These are phyloP conservation scores for Styela clava DNA, from an alignment of 23 tunicate genomes.

Conservation along the genomic window DNA sequence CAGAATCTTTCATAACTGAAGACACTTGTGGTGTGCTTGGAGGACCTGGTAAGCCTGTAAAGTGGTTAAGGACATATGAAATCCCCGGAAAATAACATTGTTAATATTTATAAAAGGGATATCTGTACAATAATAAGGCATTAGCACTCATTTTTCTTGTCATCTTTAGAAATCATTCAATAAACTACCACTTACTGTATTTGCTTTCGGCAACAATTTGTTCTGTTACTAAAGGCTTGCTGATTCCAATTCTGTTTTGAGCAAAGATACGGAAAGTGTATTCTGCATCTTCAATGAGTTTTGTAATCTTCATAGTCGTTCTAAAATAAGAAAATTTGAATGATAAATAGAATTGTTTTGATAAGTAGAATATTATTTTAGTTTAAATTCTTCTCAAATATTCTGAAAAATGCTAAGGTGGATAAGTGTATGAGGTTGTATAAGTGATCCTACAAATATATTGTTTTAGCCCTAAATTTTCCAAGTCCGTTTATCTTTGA, in stretches of 20 bases:
- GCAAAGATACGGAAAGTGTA: slow-evolving; percentile 86
- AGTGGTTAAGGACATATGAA: no score
- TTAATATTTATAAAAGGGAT: no score
- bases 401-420: no score
- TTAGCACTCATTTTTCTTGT: no score
- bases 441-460: no score
- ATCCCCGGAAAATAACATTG: no score
- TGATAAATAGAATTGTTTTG: not conserved
- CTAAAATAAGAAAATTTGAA: slow-evolving; percentile 21
- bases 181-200: slow-evolving; percentile 22
- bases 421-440: no score
- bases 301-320: slow-evolving; percentile 62
- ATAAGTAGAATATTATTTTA: not conserved
- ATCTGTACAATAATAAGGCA: no score
- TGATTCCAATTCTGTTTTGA: slow-evolving; percentile 90
- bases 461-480: no score
- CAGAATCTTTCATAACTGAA: slow-evolving; percentile 64
- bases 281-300: slow-evolving; percentile 72
- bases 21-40: slow-evolving; percentile 65
- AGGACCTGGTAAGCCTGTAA: slow-evolving; percentile 39
- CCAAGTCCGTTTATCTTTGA: no score
- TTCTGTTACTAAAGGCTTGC: slow-evolving; percentile 74
- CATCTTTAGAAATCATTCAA: no score
- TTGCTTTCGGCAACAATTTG: slow-evolving; percentile 56
- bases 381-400: no score